These are phyloP conservation scores for Galeruca laticollis DNA, from an alignment of 2,888 invertebrate genomes.

Conservation along the genomic window DNA sequence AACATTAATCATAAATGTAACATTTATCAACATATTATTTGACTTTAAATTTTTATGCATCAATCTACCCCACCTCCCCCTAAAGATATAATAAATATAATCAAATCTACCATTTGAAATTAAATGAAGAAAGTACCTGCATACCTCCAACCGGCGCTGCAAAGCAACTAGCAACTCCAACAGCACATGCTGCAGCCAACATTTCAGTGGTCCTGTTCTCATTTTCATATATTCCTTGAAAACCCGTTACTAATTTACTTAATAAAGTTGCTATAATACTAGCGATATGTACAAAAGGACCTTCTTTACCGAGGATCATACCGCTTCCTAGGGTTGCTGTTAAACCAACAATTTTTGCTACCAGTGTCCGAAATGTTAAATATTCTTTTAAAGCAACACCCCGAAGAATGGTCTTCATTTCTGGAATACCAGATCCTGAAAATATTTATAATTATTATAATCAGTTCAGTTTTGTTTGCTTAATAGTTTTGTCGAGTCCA, in stretches of 20 bases:
- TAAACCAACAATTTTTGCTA: conserved; percentile 94
- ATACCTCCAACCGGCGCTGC: conserved; percentile 95
- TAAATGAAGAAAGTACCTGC: conserved; percentile 52
- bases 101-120: conserved; percentile 68
- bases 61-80: too few species aligned
- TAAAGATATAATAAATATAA: neutral
- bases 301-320: conserved; percentile 95
- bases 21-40: too few species aligned
- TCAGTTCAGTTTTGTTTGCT: neutral
- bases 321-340: conserved; percentile 96
- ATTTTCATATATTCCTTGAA: conserved; percentile 95
- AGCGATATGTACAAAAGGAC: conserved; percentile 98
- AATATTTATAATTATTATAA: conserved; percentile 7
- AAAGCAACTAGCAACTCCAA: conserved; percentile 95
- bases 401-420: conserved; percentile 97
- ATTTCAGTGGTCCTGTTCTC: conserved; percentile 96
- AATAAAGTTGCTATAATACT: conserved; percentile 94
- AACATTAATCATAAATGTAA: too few species aligned
- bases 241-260: conserved; percentile 92
- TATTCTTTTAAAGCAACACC: conserved; percentile 98
- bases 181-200: conserved; percentile 97
- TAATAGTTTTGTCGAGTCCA: too few species aligned
- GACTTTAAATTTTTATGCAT: too few species aligned
- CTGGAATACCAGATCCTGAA: conserved; percentile 95
- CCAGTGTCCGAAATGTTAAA: conserved; percentile 91